Conservation (phyloP, 2,113 vertebrate species). For the Oceanites oceanicus region DNA sequence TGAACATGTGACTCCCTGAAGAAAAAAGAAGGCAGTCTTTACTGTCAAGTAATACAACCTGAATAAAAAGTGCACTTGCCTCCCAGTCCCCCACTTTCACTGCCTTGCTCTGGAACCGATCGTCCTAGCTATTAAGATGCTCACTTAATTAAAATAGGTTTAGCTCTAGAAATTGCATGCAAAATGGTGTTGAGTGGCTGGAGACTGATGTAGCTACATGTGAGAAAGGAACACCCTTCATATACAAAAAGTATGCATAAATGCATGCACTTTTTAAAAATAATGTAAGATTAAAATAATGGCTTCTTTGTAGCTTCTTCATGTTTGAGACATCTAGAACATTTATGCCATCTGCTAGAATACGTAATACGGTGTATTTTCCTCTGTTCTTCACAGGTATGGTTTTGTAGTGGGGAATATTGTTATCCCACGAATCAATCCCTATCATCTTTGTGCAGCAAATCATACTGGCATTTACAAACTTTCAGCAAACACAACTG, state of each 20-base stretch:
- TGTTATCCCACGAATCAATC: conserved; percentile 79
- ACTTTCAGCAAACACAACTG: not conserved
- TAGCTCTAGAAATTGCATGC: not conserved
- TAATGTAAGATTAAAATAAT: not conserved
- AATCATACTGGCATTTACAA: conserved; percentile 78
- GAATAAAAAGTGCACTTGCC: not conserved
- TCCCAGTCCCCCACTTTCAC: not conserved
- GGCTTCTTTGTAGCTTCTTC: not conserved
- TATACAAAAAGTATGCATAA: not conserved
- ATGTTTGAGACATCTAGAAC: not conserved
- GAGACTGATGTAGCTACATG: not conserved
- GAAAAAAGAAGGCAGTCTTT: not conserved
- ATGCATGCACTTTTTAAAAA: not conserved
- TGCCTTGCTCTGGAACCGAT: not conserved
- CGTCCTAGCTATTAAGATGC: not conserved
- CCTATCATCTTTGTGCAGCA: conserved; percentile 78
- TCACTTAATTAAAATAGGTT: not conserved
- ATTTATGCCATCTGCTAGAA: not conserved
- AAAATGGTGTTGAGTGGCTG: not conserved
- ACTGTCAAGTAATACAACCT: not conserved
- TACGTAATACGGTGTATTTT: not conserved
- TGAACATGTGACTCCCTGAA: not conserved
- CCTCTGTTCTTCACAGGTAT: conserved; percentile 72
- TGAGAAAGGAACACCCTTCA: not conserved
- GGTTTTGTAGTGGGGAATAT: conserved; percentile 78